Evolutionary conservation across 1,140 invertebrate genomes (phyloP).

Genomic region (Chironomus tepperi): DNA sequence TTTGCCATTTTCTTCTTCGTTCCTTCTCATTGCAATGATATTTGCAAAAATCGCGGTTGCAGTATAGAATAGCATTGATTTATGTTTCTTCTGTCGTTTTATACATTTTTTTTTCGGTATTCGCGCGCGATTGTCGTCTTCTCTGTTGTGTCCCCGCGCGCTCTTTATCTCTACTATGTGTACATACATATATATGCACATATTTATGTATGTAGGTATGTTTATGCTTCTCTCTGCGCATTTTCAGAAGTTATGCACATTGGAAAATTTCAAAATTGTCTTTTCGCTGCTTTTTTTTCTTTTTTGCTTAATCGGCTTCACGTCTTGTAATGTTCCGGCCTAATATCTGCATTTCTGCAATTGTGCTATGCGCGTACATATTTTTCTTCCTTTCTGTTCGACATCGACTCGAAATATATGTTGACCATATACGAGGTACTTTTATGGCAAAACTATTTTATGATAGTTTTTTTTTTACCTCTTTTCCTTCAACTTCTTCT

Average conservation of each 20-base stretch:
- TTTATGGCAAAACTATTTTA: conserved; percentile 20
- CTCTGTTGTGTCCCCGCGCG: background rate
- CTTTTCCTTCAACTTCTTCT: background rate
- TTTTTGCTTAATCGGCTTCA: conserved; percentile 12
- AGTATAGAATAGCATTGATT: conserved; percentile 21
- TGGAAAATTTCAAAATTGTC: conserved; percentile 13
- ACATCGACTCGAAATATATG: background rate
- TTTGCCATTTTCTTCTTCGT: background rate
- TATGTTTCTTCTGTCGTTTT: conserved; percentile 18
- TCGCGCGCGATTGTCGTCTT: conserved; percentile 19
- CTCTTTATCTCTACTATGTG: conserved; percentile 10
- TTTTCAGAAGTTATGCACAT: conserved; percentile 22
- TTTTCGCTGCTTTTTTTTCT: background rate
- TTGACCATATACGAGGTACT: conserved; percentile 19
- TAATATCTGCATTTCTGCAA: conserved; percentile 20
- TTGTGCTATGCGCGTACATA: conserved; percentile 10
- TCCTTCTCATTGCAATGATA: background rate
- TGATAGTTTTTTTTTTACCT: background rate
- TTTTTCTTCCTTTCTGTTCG: background rate
- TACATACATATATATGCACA: background rate
- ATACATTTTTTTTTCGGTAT: conserved; percentile 15
- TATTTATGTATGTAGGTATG: background rate
- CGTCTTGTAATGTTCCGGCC: background rate
- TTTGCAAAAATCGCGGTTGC: conserved; percentile 17
- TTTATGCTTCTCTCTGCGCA: background rate